Evolutionary conservation across 1,140 invertebrate species (phyloP), one percentile per base, ranked within the genome.

Genomic region (Samia ricini): DNA sequence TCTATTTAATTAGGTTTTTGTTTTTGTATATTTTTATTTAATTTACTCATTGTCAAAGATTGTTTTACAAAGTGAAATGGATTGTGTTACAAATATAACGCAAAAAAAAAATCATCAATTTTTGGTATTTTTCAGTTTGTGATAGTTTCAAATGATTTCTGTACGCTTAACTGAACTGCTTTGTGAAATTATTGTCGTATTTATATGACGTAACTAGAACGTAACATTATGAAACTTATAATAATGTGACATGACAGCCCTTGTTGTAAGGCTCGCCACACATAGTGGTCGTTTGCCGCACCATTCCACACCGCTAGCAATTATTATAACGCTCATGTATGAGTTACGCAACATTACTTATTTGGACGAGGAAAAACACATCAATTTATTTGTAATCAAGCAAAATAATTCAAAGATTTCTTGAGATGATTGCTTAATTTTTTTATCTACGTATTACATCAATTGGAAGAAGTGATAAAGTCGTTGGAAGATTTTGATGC

Each of bases 221-320:
- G 26, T 8, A 29, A 29, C 1, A 10, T 29, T 2, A 10, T 29
- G 6, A 29, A 29, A 29, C 26, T 29, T 29, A 2, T 5, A 29
- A 29, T 29, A 29, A 29, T 29, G 10, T 29, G 26, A 29, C 4
- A 10, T 19, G 61, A 63, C 67, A 69, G 48, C 67, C 67, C 67
- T 69, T 22, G n/a, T 24, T 42, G 23, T 64, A 56, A 69, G 42
- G 63, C 33, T 51, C 60, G 23, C 50, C 42, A 48, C 63, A 69
- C 60, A 69, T 56, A 36, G 52, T 18, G 33, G 8, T 12, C 33
- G 12, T 42, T 56, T 56, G 55, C 18, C 62, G 52, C 56, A 20
- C 48, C 52, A 65, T 68, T 68, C 62, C 60, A 64, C 58, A 61
- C 50, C 58, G 54, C 24, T 52, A 29, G 61, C 56, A 66, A 71